A percentile compares a stretch with the other conserved stretches of the same genome.
phyloP scores from a whole-genome alignment of 2,888 invertebrate species.

The Agrochola lychnidis region DNA sequence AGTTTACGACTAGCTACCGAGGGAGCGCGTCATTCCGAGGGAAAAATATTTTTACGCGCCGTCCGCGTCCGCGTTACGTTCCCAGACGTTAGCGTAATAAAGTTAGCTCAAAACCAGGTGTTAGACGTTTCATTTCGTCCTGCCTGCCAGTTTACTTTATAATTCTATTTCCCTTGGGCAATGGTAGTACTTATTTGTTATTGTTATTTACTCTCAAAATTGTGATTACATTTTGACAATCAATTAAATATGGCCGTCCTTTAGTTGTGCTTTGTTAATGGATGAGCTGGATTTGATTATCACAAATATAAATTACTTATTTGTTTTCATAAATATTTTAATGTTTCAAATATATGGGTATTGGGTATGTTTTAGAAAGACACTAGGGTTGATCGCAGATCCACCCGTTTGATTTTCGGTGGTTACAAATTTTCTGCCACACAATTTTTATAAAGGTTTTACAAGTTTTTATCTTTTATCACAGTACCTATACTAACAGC shows the following conservation, averaged over 20 bases:
- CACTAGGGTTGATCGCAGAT: background rate
- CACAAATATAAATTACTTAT: background rate
- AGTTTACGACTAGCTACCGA: slow-evolving; percentile 79
- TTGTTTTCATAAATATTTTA: background rate
- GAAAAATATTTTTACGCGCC: slow-evolving; percentile 77
- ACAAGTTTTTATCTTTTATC: background rate
- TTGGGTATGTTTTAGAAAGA: background rate
- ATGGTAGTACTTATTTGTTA: background rate
- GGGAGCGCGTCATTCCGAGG: slow-evolving; percentile 73
- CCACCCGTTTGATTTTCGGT: background rate
- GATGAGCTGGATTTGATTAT: background rate
- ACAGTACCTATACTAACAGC: background rate
- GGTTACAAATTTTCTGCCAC: background rate
- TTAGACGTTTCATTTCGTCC: slow-evolving; percentile 73
- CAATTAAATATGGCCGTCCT: slow-evolving; percentile 20
- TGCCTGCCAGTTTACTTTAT: slow-evolving; percentile 44
- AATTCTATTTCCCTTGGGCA: slow-evolving; percentile 38
- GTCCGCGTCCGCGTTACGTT: slow-evolving; percentile 54
- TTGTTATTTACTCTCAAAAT: slow-evolving; percentile 26
- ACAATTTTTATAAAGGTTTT: too few species aligned
- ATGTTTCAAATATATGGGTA: background rate
- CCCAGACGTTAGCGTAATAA: slow-evolving; percentile 77
- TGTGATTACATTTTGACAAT: slow-evolving; percentile 27
- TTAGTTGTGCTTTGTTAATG: background rate
- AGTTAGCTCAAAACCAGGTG: slow-evolving; percentile 78